These are phyloP conservation scores for Caenorhabditis doughertyi DNA, from an alignment of 2,888 invertebrate genomes.

Conservation along the genomic window DNA sequence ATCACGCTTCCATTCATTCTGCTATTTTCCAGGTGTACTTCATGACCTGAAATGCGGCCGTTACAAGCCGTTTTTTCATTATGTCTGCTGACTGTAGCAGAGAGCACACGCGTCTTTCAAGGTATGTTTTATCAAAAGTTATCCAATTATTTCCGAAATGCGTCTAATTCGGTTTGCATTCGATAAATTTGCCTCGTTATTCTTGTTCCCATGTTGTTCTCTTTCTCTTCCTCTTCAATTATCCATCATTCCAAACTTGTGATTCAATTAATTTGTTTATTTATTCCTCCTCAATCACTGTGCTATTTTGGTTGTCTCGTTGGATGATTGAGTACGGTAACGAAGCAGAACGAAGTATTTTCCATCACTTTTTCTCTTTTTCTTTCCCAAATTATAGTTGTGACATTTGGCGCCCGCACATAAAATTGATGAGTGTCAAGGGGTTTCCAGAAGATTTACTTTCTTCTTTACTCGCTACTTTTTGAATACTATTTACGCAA, in stretches of 20 bases:
- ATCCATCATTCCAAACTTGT: conserved; percentile 30
- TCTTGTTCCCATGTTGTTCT: conserved; percentile 14
- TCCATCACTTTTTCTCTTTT: neutral
- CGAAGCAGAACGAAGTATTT: conserved; percentile 50
- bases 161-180: conserved; percentile 7
- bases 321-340: conserved; percentile 58
- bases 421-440: conserved; percentile 55
- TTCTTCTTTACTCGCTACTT: conserved; percentile 19
- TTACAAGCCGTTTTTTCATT: conserved; percentile 4
- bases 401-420: conserved; percentile 47
- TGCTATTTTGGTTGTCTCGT: conserved; percentile 13
- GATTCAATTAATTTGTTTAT: conserved; percentile 52
- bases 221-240: conserved; percentile 9
- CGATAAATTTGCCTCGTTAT: neutral
- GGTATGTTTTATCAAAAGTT: conserved; percentile 17
- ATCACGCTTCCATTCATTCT: conserved; percentile 53
- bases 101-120: conserved; percentile 43
- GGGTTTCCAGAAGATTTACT: conserved; percentile 61
- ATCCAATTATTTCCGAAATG: neutral
- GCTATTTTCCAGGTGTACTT: conserved; percentile 36
- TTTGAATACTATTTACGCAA: conserved; percentile 45
- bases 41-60: conserved; percentile 44
- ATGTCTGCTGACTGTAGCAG: conserved; percentile 20
- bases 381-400: conserved; percentile 51
- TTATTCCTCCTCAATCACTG: conserved; percentile 28